Evolutionary conservation across 2,113 vertebrate species (phyloP).

Genomic region (Sakesphorus luctuosus): DNA sequence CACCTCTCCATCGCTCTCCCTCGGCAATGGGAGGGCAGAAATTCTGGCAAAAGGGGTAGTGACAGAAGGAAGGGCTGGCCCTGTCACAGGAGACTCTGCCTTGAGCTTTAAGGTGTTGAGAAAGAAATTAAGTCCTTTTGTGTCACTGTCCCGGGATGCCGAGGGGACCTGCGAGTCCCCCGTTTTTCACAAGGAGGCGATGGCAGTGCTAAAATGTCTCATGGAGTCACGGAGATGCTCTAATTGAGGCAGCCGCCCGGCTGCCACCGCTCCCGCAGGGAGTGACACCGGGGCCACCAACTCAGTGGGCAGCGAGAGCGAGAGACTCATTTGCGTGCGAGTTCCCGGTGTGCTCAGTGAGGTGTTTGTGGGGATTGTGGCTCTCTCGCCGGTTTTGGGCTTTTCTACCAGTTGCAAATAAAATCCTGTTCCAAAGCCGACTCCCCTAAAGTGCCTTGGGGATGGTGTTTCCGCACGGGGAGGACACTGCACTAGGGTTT

Average conservation of each 20-base stretch:
- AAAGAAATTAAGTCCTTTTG: not conserved
- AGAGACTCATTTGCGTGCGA: fast-evolving
- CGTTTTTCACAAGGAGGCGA: fast-evolving
- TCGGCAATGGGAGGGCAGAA: not conserved
- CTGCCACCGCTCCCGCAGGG: fast-evolving
- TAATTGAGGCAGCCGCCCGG: fast-evolving
- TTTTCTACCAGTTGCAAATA: not conserved
- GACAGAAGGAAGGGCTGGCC: not conserved
- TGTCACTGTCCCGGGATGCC: too few species aligned
- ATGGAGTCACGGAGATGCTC: too few species aligned
- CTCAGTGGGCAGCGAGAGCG: not conserved
- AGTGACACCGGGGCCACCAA: too few species aligned
- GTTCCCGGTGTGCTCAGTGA: not conserved
- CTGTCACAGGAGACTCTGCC: not conserved
- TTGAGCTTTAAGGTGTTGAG: not conserved
- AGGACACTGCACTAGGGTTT: not conserved
- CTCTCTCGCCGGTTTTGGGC: not conserved
- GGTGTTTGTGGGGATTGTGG: not conserved
- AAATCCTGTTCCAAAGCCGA: not conserved
- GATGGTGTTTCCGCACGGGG: fast-evolving
- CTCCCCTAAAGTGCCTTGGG: not conserved
- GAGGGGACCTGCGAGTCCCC: not conserved
- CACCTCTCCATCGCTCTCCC: not conserved
- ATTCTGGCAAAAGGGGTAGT: fast-evolving
- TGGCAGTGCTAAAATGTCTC: not conserved